A percentile compares a stretch with the other conserved stretches of the same genome.
These are phyloP conservation scores for Listrodromus nycthemerus DNA, from an alignment of 2,888 invertebrate genomes.

Conservation along the genomic window DNA sequence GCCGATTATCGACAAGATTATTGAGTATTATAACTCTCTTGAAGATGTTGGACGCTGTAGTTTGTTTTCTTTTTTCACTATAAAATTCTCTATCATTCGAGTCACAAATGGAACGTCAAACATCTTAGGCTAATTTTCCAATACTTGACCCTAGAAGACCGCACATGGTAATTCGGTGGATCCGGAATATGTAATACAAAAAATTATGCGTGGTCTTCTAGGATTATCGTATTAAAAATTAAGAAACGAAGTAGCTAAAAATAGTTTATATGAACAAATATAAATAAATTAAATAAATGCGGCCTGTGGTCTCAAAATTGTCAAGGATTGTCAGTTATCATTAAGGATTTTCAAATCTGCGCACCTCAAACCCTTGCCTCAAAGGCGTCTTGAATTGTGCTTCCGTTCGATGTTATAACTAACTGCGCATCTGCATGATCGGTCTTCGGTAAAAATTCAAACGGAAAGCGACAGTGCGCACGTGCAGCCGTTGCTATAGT, in stretches of 20 bases:
- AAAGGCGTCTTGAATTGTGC: neutral
- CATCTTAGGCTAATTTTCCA: neutral
- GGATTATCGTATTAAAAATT: neutral
- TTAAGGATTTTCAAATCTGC: neutral
- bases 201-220: neutral
- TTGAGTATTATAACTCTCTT: neutral
- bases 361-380: neutral
- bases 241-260: neutral
- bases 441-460: neutral
- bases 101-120: neutral
- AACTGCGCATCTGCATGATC: no score
- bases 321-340: neutral
- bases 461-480: neutral
- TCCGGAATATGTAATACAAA: neutral
- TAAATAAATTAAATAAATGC: constrained; percentile 1
- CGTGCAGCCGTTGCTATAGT: no score
- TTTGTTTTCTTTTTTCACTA: neutral
- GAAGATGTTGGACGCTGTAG: neutral
- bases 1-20: neutral
- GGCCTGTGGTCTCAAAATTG: neutral
- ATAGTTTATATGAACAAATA: neutral
- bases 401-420: neutral
- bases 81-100: neutral
- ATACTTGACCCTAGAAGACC: neutral
- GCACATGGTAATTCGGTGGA: neutral